Evolutionary conservation across 2,888 invertebrate genomes (phyloP).

Genomic region (Nomada hirtipes): DNA sequence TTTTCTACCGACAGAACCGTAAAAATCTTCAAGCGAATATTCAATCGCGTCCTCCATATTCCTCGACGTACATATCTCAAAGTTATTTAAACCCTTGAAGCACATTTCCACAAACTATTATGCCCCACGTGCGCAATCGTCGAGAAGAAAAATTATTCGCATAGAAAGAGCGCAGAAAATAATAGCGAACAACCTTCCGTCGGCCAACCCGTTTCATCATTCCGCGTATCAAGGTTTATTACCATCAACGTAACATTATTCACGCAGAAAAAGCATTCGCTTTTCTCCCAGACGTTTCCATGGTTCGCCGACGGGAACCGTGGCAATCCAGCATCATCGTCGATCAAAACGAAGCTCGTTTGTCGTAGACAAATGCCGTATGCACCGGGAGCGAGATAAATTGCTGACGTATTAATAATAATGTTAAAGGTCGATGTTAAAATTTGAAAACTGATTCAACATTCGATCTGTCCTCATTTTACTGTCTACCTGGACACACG

Average conservation of each 20-base stretch:
- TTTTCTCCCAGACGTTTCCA: not conserved
- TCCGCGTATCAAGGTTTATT: conserved; percentile 5
- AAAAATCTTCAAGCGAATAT: no score
- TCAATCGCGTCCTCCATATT: no score
- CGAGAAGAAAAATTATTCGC: not conserved
- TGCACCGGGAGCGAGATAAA: not conserved
- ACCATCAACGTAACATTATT: conserved; percentile 1
- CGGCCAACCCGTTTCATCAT: not conserved
- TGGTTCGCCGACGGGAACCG: not conserved
- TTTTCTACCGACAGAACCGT: no score
- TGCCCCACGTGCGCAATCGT: not conserved
- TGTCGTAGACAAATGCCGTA: not conserved
- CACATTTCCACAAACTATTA: not conserved
- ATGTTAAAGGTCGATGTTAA: conserved; percentile 2
- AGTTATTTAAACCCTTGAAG: not conserved
- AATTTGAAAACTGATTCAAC: conserved; percentile 22
- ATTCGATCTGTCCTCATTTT: not conserved
- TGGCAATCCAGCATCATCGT: not conserved
- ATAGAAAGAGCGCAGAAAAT: not conserved
- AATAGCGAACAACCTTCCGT: not conserved
- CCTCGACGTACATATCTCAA: not conserved
- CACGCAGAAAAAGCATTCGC: not conserved
- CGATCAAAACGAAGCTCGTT: not conserved
- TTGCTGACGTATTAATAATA: conserved; percentile 15
- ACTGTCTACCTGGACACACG: no score